These are phyloP conservation scores for Calypte anna DNA, from an alignment of 2,113 vertebrate species.

Conservation along the genomic window DNA sequence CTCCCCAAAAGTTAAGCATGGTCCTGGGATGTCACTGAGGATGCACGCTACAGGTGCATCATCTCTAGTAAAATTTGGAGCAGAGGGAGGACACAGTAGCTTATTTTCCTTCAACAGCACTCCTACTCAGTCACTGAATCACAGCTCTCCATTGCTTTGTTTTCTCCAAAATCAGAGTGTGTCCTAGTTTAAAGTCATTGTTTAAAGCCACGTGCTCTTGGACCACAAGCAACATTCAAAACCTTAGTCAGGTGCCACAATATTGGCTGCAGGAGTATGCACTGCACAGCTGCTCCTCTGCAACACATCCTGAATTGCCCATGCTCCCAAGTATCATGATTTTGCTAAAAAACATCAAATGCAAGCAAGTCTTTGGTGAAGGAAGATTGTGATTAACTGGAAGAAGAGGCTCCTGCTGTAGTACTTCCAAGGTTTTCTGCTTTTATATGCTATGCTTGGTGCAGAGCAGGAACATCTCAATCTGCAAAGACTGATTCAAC, in stretches of 20 bases:
- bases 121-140: not conserved
- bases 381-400: not conserved
- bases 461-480: not conserved
- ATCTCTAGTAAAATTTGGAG: not conserved
- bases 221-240: not conserved
- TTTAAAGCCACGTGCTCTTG: not conserved
- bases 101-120: not conserved
- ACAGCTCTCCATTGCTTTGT: not conserved
- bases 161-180: not conserved
- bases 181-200: not conserved
- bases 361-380: not conserved
- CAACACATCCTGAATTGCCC: not conserved
- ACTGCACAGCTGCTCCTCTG: not conserved
- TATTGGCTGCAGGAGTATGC: not conserved
- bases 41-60: accelerated
- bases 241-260: not conserved
- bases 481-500: not conserved
- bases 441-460: not conserved
- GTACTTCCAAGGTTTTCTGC: not conserved
- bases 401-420: not conserved
- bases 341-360: not conserved
- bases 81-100: not conserved
- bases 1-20: not conserved
- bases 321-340: accelerated
- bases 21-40: not conserved